A percentile compares a stretch with the other conserved stretches of the same genome.
Evolutionary conservation across 2,113 vertebrate species (phyloP).

Genomic region (Dermatemys mawii): DNA sequence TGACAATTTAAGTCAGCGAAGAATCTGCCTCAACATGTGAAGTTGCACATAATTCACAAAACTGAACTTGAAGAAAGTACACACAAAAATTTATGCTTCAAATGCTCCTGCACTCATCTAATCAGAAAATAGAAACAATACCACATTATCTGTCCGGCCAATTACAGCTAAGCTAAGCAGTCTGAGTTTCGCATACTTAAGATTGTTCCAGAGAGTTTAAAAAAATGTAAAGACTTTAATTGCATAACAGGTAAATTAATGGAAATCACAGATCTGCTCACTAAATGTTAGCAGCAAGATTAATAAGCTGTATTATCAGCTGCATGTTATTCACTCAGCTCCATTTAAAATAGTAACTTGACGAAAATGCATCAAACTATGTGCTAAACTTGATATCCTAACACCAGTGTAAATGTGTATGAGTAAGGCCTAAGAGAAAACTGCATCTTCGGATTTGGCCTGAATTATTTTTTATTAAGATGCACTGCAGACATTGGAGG

Average conservation of each 20-base stretch:
- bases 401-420: fast-evolving
- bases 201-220: fast-evolving
- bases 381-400: not conserved
- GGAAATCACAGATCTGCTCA: not conserved
- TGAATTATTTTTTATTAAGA: fast-evolving
- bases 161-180: not conserved
- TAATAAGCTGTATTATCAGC: not conserved
- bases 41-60: too few relatives aligned
- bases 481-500: fast-evolving
- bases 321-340: not conserved
- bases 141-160: fast-evolving
- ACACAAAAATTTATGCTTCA: fast-evolving
- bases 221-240: not conserved
- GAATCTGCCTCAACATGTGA: fast-evolving
- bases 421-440: not conserved
- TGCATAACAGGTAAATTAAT: not conserved
- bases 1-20: not conserved
- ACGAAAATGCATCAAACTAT: not conserved
- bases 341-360: fast-evolving
- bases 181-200: fast-evolving
- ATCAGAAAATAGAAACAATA: not conserved
- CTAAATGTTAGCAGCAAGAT: fast-evolving
- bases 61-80: not conserved
- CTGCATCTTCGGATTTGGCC: not conserved
- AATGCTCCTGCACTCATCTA: fast-evolving